Evolutionary conservation across 2,888 invertebrate species (phyloP), one percentile per base, ranked within the genome.

Genomic region (Protodeltote pygarga): DNA sequence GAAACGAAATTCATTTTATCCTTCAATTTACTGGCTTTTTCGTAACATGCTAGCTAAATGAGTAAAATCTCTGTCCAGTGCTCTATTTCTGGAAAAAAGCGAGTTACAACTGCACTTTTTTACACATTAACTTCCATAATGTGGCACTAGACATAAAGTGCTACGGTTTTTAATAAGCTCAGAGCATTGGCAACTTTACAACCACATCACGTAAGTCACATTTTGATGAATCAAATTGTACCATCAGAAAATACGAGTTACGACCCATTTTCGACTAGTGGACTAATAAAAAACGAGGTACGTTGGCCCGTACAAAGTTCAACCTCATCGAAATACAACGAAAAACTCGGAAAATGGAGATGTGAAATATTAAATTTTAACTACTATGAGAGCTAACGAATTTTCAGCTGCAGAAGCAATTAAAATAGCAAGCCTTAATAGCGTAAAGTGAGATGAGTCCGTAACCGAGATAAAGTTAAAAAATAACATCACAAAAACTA

Each of bases 281-380:
- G 24, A 48, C 25, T 23, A 44, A 13, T 11, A 23, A 38, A 64
- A 60, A 46, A 17, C n/a, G 19, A 28, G 13, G 24, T 37, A 49
- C 28, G 40, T 34, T 49, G n/a, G 38, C 23, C 8, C 27, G 20
- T 15, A 31, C 29, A 25, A 35, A 33, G 32, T 38, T 29, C 15
- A 11, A 39, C 27, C 46, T 45, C 44, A 29, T 33, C 21, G 34
- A n/a, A 25, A 51, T 27, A 27, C 41, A 39, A 35, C 47, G 10
- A 17, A 37, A 45, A 50, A 23, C 16, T 19, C 27, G 17, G 19
- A 44, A 55, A 46, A 34, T 19, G 10, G 29, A 45, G 47, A 54
- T 38, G 53, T 67, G 57, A 74, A 71, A 72, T 73, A 71, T 73
- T 57, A 70, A 65, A 71, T 63, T 70, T 68, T 49, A 68, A 65